Percentiles rank a stretch among this genome's conserved stretches.
Conservation (phyloP, 2,113 vertebrate genomes). For the Saccopteryx bilineata region DNA sequence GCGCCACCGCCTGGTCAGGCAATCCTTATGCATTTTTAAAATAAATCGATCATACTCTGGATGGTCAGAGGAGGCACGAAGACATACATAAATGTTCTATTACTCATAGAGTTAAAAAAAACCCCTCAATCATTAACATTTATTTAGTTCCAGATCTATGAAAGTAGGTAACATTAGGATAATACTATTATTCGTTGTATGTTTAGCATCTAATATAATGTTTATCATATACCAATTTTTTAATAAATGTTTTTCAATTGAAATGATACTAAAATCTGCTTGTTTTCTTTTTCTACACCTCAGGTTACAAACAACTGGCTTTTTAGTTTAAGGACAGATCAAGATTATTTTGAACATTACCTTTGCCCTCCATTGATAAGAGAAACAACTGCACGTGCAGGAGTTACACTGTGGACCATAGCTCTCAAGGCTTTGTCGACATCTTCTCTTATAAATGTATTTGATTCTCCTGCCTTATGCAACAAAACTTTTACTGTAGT, state of each 20-base stretch:
- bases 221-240: constrained; percentile 32
- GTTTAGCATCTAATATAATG: neutral
- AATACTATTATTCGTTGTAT: constrained; percentile 19
- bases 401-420: constrained; percentile 96
- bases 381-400: constrained; percentile 91
- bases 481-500: constrained; percentile 93
- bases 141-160: constrained; percentile 47
- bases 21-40: no score
- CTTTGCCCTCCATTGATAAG: constrained; percentile 94
- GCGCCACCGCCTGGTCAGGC: no score
- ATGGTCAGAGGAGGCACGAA: no score
- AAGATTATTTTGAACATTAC: constrained; percentile 86
- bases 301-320: neutral
- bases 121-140: neutral
- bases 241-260: neutral
- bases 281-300: neutral
- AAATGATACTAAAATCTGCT: constrained; percentile 1
- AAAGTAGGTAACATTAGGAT: constrained; percentile 3
- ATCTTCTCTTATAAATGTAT: constrained; percentile 96
- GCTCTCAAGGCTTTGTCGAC: constrained; percentile 94
- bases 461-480: constrained; percentile 95
- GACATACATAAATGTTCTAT: no score
- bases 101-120: neutral
- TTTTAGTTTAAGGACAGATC: constrained; percentile 61
- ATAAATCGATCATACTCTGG: no score